Conservation (phyloP, 2,113 vertebrate species). For the Ptyas mucosa region DNA sequence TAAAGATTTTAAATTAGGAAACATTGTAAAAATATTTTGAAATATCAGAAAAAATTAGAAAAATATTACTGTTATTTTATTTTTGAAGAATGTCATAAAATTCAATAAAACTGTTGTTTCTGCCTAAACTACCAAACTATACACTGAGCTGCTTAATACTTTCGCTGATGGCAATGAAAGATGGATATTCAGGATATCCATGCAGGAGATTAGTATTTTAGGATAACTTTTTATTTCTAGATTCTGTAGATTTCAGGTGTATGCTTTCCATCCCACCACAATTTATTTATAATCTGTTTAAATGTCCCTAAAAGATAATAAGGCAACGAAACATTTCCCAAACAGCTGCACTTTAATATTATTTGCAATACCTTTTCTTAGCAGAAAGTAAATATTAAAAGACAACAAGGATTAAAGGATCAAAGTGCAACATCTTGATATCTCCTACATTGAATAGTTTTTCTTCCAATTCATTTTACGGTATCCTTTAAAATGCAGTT, state of each 20-base stretch:
- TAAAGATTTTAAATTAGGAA: background rate
- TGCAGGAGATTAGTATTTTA: conserved; percentile 34
- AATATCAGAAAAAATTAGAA: background rate
- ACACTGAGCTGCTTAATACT: background rate
- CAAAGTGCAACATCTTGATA: conserved; percentile 44
- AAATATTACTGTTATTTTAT: background rate
- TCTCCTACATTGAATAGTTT: conserved; percentile 56
- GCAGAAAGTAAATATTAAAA: conserved; percentile 32
- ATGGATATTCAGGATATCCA: conserved; percentile 4
- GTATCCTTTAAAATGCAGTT: conserved; percentile 25
- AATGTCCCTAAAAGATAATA: conserved; percentile 42
- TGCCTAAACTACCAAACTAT: background rate
- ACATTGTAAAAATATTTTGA: background rate
- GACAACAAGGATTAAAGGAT: conserved; percentile 40
- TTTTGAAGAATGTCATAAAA: conserved; percentile 14
- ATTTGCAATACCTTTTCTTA: conserved; percentile 23
- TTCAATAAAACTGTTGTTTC: conserved; percentile 29
- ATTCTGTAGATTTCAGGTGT: conserved; percentile 18
- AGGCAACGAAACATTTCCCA: conserved; percentile 54
- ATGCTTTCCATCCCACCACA: background rate
- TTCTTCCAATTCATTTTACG: conserved; percentile 39
- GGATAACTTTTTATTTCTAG: conserved; percentile 30
- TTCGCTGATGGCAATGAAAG: background rate
- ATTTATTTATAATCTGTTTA: conserved; percentile 12
- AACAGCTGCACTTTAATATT: conserved; percentile 33